Conservation (phyloP, 2,113 vertebrate genomes). For the Rhineura floridana region DNA sequence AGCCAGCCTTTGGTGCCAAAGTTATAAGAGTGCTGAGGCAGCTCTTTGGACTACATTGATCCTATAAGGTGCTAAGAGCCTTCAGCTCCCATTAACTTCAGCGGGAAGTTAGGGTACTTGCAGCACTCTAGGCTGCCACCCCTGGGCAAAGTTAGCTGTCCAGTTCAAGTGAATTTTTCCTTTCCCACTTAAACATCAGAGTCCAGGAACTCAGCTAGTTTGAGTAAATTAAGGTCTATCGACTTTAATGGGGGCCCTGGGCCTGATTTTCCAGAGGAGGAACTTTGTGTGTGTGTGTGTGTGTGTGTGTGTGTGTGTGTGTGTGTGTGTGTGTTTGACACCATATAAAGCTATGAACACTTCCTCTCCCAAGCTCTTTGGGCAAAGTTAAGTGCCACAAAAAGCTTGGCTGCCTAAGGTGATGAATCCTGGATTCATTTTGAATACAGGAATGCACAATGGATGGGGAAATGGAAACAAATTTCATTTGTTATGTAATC, state of each 20-base stretch:
- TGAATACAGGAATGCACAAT: not conserved
- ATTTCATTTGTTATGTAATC: not conserved
- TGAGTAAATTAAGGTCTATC: not conserved
- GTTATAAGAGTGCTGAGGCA: not conserved
- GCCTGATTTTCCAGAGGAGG: not conserved
- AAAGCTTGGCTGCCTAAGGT: no score
- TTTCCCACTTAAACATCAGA: not conserved
- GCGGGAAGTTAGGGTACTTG: not conserved
- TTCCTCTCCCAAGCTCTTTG: not conserved
- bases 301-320: no score
- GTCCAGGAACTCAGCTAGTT: not conserved
- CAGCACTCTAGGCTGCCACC: not conserved
- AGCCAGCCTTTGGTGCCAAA: no score
- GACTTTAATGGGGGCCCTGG: not conserved
- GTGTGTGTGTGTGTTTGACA: no score
- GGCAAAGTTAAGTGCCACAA: not conserved
- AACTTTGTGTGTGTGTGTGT: no score
- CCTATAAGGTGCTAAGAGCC: not conserved
- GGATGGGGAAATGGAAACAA: not conserved
- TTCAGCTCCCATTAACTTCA: not conserved
- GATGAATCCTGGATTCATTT: not conserved
- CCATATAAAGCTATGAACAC: not conserved
- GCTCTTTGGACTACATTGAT: not conserved
- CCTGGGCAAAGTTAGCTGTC: not conserved
- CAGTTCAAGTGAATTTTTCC: not conserved